Evolutionary conservation across 1,140 invertebrate species (phyloP), one percentile per base, ranked within the genome.

Genomic region (Artemia franciscana): DNA sequence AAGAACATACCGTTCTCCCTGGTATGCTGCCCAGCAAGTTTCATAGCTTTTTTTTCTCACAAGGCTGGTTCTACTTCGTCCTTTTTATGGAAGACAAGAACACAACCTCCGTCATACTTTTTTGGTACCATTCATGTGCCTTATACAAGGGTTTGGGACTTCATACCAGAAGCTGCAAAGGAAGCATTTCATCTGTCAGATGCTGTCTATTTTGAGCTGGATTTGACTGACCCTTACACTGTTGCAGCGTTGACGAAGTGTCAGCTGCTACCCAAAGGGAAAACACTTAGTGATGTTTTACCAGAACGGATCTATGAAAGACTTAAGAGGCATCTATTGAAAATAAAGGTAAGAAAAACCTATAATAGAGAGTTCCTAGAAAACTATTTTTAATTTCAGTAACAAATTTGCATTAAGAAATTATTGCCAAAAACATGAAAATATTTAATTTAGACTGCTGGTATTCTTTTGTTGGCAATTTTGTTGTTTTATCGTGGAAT

Each of bases 121-220:
- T 80, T 79, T 67, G 78, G 78, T 24, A 79, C 78, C 27, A 79
- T 80, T 64, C 78, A 80, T 69, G 78, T 80, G 25, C 78, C 78
- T 0, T 80, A 79, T 67, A 77, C 75, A 0, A 69, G 73, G 60
- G 78, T 80, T 5, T 80, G 78, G 78, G 71, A 78, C 64, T 74
- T 70, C 66, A 76, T 80, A 60, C 76, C 78, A 21, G 67, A 73
- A 59, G 77, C 76, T 64, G 74, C 73, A 62, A 79, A 78, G 67
- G 60, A 70, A 28, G 78, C 78, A 21, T 79, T 80, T 67, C 66
- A 68, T 26, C 60, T 61, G 24, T 68, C 74, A 9, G 73, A 77
- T 62, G 72, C 72, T 58, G 72, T 79, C 15, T 75, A 75, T 68
- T 79, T 80, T 66, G 78, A 80, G 67, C 69, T 80, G 58, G 78